These are phyloP conservation scores for Enteromius anoplus DNA, from an alignment of 2,797 vertebrate species.

Conservation along the genomic window DNA sequence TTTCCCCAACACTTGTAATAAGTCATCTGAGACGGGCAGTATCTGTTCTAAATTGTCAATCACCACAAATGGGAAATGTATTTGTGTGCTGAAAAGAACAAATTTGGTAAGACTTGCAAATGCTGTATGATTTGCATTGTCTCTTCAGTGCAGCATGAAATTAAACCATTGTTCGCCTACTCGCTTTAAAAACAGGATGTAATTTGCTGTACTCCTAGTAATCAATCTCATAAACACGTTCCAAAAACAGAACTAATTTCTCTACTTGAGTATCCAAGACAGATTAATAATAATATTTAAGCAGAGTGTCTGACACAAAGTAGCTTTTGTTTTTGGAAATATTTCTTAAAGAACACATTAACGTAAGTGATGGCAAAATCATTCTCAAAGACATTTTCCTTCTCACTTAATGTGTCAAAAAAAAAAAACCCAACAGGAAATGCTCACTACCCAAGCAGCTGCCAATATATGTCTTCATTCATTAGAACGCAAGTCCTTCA, in stretches of 20 bases:
- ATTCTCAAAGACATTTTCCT: background rate
- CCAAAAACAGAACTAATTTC: slow-evolving; percentile 3
- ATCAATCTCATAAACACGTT: slow-evolving; percentile 11
- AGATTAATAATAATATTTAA: slow-evolving; percentile 13
- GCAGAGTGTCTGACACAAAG: background rate
- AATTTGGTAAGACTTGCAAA: slow-evolving; percentile 26
- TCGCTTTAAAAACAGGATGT: slow-evolving; percentile 4
- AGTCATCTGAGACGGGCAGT: background rate
- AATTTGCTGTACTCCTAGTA: slow-evolving; percentile 5
- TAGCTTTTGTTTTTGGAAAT: background rate
- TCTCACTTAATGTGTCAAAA: background rate
- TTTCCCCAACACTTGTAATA: background rate
- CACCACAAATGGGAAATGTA: background rate
- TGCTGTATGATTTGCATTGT: slow-evolving; percentile 6
- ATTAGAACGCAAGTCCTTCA: slow-evolving; percentile 48
- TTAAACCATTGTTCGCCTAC: slow-evolving; percentile 5
- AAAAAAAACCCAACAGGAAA: background rate
- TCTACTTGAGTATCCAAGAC: background rate
- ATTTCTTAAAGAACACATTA: background rate
- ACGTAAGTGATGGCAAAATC: background rate
- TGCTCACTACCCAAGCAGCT: slow-evolving; percentile 12
- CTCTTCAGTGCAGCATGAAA: background rate
- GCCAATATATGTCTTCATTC: slow-evolving; percentile 56
- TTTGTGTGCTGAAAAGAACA: background rate
- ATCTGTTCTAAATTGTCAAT: background rate